Percentiles rank a stretch among this genome's conserved stretches.
Conservation (phyloP, 1,140 invertebrate species). For the Aricia agestis region DNA sequence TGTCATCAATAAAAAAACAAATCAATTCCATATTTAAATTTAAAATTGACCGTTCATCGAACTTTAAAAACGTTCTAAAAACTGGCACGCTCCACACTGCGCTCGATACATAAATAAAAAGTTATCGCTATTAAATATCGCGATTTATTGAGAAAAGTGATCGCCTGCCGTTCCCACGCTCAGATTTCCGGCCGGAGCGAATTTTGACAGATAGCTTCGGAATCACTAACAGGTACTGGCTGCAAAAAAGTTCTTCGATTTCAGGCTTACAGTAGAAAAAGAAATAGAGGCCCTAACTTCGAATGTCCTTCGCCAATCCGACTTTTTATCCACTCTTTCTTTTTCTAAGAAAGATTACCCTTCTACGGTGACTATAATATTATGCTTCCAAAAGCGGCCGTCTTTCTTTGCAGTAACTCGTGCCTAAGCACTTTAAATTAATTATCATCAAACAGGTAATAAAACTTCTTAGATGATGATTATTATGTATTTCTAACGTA, state of each 20-base stretch:
- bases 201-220: slow-evolving; percentile 72
- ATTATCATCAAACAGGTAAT: background rate
- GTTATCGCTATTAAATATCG: slow-evolving; percentile 49
- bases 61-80: slow-evolving; percentile 20
- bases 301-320: too few species aligned
- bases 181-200: slow-evolving; percentile 66
- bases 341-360: too few species aligned
- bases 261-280: too few species aligned
- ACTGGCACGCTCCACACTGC: slow-evolving; percentile 22
- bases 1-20: background rate
- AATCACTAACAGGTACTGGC: slow-evolving; percentile 58
- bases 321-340: too few species aligned
- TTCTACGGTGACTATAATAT: too few species aligned
- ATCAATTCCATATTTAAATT: background rate
- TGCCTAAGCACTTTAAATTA: background rate
- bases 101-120: slow-evolving; percentile 38
- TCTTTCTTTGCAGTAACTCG: too few species aligned
- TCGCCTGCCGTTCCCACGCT: slow-evolving; percentile 63
- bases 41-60: background rate
- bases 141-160: slow-evolving; percentile 69
- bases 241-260: slow-evolving; percentile 39
- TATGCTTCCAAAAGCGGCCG: too few species aligned
- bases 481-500: background rate
- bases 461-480: background rate
- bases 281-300: too few species aligned